phyloP scores from a whole-genome alignment of 2,113 vertebrate genomes.

The Elachura formosa region DNA sequence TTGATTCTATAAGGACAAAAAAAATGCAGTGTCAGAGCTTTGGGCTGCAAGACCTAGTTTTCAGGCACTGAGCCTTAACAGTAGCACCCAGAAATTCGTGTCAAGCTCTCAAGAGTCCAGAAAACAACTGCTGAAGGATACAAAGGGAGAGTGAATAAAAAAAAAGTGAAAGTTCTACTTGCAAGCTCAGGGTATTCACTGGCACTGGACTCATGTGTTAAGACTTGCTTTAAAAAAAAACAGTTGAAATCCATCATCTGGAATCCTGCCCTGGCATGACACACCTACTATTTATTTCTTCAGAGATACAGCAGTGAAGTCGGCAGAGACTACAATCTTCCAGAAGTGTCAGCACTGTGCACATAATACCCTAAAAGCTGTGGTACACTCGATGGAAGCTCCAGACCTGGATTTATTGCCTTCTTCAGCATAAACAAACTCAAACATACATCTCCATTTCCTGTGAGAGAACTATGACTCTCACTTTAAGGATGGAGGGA shows the following conservation, averaged over 20 bases:
- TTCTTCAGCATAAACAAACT: not conserved
- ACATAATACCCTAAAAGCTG: not conserved
- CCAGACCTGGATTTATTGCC: not conserved
- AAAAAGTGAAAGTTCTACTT: not conserved
- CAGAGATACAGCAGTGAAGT: not conserved
- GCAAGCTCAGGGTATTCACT: not conserved
- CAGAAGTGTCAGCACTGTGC: not conserved
- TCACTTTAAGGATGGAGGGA: not conserved
- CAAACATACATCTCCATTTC: not conserved
- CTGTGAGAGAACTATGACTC: not conserved
- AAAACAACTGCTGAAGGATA: not conserved
- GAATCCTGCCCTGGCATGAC: not conserved
- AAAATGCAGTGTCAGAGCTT: not conserved
- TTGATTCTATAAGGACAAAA: not conserved
- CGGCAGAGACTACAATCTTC: not conserved
- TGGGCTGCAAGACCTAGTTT: not conserved
- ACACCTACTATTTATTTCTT: not conserved
- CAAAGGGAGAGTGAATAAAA: not conserved
- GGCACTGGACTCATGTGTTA: not conserved
- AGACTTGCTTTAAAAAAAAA: not conserved
- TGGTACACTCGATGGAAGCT: not conserved
- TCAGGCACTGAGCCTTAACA: not conserved
- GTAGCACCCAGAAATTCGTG: not conserved
- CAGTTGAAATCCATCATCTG: not conserved
- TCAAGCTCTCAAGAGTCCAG: not conserved